Percentiles rank a stretch among this genome's conserved stretches.
These are phyloP conservation scores for Malurus cyaneus DNA, from an alignment of 2,113 vertebrate species.

Conservation along the genomic window DNA sequence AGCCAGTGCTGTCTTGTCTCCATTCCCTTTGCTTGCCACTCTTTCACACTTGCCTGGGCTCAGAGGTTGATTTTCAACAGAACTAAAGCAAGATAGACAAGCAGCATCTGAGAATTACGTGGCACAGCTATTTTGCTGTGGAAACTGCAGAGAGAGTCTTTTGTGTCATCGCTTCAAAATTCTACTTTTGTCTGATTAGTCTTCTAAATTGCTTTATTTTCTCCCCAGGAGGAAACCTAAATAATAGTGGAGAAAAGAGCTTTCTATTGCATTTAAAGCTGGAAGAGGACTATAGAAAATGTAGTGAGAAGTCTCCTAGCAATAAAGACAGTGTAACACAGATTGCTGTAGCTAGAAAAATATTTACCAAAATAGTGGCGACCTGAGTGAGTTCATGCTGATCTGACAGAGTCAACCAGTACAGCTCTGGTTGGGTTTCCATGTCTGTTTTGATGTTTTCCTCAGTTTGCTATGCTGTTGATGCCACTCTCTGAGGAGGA, in stretches of 20 bases:
- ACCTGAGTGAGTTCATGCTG: neutral
- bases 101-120: neutral
- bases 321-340: neutral
- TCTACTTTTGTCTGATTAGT: constrained; percentile 41
- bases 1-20: neutral
- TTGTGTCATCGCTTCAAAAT: constrained; percentile 25
- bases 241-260: constrained; percentile 20
- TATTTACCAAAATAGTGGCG: neutral
- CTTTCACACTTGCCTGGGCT: neutral
- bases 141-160: neutral
- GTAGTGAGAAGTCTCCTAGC: neutral
- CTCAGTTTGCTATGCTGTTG: neutral
- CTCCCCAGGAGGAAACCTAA: constrained; percentile 17
- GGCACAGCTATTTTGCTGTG: neutral
- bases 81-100: neutral
- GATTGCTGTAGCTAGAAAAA: neutral
- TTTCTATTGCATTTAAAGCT: constrained; percentile 1
- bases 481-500: neutral
- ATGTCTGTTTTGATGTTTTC: neutral
- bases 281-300: neutral
- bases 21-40: neutral
- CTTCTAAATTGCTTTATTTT: constrained; percentile 43
- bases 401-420: neutral
- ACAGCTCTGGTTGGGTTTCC: neutral
- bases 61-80: neutral